These are phyloP conservation scores for Drosophila repletoides DNA, from an alignment of 1,140 invertebrate species.

Conservation along the genomic window DNA sequence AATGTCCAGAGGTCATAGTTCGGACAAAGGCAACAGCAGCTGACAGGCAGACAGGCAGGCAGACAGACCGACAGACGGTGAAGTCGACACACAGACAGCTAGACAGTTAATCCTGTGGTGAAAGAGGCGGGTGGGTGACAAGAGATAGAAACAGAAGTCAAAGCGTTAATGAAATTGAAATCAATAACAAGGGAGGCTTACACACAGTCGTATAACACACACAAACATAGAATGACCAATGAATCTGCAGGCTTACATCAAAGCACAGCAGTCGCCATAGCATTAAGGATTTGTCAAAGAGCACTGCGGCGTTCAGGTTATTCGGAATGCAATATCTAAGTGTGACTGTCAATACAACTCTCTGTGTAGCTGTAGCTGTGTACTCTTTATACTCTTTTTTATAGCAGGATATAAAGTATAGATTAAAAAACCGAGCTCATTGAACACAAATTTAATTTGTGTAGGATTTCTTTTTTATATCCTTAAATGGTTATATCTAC, in stretches of 20 bases:
- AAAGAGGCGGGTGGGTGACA: background rate
- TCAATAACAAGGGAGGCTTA: conserved; percentile 46
- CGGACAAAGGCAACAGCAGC: conserved; percentile 24
- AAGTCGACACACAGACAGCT: conserved; percentile 24
- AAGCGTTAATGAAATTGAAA: conserved; percentile 77
- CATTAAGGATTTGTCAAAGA: conserved; percentile 7
- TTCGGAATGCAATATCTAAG: background rate
- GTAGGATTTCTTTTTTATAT: too few species aligned
- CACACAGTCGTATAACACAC: background rate
- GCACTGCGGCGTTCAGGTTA: background rate
- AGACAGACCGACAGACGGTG: conserved; percentile 36
- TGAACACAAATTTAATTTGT: too few species aligned
- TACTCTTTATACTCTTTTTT: too few species aligned
- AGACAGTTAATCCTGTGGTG: conserved; percentile 31
- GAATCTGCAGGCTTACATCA: background rate
- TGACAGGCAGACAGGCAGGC: conserved; percentile 34
- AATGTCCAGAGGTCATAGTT: conserved; percentile 26
- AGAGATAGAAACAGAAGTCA: conserved; percentile 12
- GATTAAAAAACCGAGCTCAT: too few species aligned
- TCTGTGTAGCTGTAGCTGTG: too few species aligned
- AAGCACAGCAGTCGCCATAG: conserved; percentile 1
- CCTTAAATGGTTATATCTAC: too few species aligned
- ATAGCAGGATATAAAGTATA: too few species aligned
- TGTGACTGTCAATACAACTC: background rate
- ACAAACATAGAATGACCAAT: background rate